Base-by-base conservation (phyloP, 2,113 vertebrate genomes). In the Sander lucioperca region DNA sequence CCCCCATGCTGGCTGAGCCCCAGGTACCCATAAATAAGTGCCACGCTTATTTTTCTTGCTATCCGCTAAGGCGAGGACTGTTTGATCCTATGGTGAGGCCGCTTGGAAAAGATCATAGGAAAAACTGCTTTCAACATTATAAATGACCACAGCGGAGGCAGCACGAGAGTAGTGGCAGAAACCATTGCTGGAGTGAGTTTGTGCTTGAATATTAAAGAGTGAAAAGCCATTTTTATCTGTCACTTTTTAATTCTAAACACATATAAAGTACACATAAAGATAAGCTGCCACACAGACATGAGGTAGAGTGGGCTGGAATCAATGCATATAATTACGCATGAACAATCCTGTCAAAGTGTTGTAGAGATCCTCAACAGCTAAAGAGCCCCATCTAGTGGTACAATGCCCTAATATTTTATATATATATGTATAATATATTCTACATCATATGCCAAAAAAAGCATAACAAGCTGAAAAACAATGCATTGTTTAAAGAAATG, bases 21-120 rank as follows among this genome's bases (percentile, higher is more conserved):
- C 87, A 85, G 69, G 59, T 73, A 80, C 80, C 87, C 89, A 88
- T 84, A 90, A 93, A 90, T 90, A 91, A 85, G 48, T 80, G 68
- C 36, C 75, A 77, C 43, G 71, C 73, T 92, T 93, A 77, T 91
- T 95, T 93, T 90, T 89, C 79, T 84, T 83, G n/a, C 81, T 72
- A 36, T 85, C 75, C 82, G 45, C 80, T 66, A 77, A 86, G 62
- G 61, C 77, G n/a, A 71, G 83, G 73, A 53, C 77, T 54, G 33
- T 89, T 89, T 89, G 83, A 91, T 89, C 72, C 3, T 27, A 73
- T 36, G 80, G 74, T 74, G 71, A 84, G 54, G 18, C 80, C 30
- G n/a, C 82, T 86, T 92, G 87, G 90, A 91, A 48, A 23, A 45
- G 3, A 74, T 45, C 65, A 45, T 62, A 30, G 86, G 85, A 91